A percentile compares a stretch with the other conserved stretches of the same genome.
Evolutionary conservation across 2,113 vertebrate genomes (phyloP).

Genomic region (mouse (Mus musculus)): DNA sequence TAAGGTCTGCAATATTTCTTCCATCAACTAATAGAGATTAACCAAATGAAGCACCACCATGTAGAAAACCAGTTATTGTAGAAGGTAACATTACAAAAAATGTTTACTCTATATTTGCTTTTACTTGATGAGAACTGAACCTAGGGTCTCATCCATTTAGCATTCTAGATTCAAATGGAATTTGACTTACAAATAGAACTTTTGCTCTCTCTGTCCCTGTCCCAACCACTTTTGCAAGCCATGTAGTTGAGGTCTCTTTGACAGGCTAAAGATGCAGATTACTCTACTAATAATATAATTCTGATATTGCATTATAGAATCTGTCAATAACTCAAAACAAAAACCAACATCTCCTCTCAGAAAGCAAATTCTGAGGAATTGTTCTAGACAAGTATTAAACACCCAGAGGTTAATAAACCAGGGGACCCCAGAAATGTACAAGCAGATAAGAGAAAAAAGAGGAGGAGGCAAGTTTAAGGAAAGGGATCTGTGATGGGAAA

Average conservation of each 20-base stretch:
- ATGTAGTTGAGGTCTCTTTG: neutral
- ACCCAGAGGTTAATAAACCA: neutral
- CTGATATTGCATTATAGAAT: neutral
- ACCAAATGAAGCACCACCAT: conserved; percentile 19
- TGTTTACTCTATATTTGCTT: neutral
- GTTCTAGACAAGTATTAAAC: neutral
- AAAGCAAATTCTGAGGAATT: neutral
- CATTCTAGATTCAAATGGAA: conserved; percentile 11
- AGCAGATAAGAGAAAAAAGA: neutral
- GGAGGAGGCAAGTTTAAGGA: neutral
- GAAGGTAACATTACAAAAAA: conserved; percentile 3
- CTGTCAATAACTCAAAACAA: conserved; percentile 40
- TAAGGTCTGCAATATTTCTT: conserved; percentile 27
- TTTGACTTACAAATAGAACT: neutral
- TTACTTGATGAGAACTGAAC: neutral
- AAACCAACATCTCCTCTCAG: neutral
- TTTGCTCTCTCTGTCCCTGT: neutral
- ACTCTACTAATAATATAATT: neutral
- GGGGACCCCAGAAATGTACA: neutral
- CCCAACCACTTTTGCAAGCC: neutral
- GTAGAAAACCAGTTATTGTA: neutral
- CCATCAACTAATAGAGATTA: neutral
- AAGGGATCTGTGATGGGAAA: neutral
- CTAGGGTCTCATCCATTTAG: neutral
- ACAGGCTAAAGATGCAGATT: neutral